Conservation (phyloP, 2,113 vertebrate genomes). For the Azemiops feae region DNA sequence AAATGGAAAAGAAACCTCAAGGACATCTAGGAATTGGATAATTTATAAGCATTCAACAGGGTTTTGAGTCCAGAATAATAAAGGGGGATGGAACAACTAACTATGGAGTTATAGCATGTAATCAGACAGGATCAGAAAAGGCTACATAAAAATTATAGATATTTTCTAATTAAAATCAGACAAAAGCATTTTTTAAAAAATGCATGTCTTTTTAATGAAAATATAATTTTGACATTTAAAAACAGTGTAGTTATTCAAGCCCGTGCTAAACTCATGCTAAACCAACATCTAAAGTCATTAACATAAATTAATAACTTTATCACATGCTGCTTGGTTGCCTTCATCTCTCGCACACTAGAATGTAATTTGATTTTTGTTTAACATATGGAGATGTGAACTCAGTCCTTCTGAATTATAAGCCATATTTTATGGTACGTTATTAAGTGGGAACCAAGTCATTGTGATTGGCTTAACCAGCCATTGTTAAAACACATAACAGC, state of each 20-base stretch:
- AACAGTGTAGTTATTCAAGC: not conserved
- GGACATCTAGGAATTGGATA: not conserved
- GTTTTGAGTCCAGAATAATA: not conserved
- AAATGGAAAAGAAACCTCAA: not conserved
- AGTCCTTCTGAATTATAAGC: not conserved
- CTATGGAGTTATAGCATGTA: not conserved
- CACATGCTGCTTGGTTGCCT: not conserved
- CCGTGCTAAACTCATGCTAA: not conserved
- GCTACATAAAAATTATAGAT: not conserved
- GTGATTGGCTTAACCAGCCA: not conserved
- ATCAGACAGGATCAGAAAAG: not conserved
- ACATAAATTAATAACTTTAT: not conserved
- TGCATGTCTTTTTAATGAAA: not conserved
- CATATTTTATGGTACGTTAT: not conserved
- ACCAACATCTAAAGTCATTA: not conserved
- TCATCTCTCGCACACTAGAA: not conserved
- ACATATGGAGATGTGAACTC: not conserved
- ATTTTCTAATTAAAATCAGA: not conserved
- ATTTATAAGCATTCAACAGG: not conserved
- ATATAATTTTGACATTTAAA: not conserved
- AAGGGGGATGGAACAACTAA: not conserved
- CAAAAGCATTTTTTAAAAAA: not conserved
- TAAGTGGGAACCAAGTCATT: not conserved
- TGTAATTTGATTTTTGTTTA: not conserved
- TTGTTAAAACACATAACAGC: not conserved